Percentiles rank a stretch among this genome's conserved stretches.
Evolutionary conservation across 2,113 vertebrate genomes (phyloP).

Genomic region (Aythya baeri): DNA sequence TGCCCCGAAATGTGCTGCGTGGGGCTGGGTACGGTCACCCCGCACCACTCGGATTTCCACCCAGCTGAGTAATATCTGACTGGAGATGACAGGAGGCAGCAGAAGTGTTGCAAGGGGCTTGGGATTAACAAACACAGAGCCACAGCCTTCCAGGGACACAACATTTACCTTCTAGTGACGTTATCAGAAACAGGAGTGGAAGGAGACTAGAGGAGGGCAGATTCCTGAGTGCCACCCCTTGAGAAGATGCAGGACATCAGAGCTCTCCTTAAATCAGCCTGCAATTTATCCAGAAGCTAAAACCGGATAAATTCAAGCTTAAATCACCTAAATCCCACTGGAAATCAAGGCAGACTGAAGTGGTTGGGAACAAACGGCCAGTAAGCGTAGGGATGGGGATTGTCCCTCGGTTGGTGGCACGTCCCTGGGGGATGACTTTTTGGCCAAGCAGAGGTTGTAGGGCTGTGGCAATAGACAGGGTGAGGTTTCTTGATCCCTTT

Average conservation of each 20-base stretch:
- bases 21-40: not conserved
- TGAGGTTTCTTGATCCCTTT: not conserved
- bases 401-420: not conserved
- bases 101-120: not conserved
- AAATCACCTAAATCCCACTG: not conserved
- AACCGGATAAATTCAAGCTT: not conserved
- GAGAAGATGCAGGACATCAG: not conserved
- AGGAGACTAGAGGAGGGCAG: not conserved
- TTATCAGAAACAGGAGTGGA: not conserved
- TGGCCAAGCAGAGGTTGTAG: not conserved
- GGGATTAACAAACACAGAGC: not conserved
- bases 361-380: not conserved
- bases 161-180: not conserved
- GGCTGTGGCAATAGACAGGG: not conserved
- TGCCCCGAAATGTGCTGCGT: not conserved
- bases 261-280: not conserved
- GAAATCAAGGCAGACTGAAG: not conserved
- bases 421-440: not conserved
- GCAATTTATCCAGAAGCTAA: not conserved
- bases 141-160: not conserved
- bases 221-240: not conserved
- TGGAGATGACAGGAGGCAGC: not conserved
- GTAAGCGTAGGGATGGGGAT: accelerated
- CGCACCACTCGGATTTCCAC: not conserved
- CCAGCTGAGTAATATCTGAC: not conserved